These are phyloP conservation scores for Apodemia zela DNA, from an alignment of 2,888 invertebrate genomes.

Conservation along the genomic window DNA sequence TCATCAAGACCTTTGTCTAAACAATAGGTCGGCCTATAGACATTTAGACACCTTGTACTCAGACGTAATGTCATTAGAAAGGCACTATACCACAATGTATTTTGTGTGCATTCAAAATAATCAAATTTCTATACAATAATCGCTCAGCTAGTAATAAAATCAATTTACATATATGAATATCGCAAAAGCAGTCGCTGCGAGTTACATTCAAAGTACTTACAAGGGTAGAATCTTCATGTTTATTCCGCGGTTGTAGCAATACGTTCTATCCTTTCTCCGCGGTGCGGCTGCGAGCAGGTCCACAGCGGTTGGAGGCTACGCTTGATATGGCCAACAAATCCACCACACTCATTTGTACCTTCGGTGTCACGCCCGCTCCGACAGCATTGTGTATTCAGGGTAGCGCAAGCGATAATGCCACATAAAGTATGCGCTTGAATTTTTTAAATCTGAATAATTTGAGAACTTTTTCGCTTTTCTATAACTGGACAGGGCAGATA, in stretches of 20 bases:
- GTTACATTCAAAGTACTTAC: constrained; percentile 48
- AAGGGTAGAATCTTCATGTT: constrained; percentile 67
- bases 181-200: constrained; percentile 70
- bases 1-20: constrained; percentile 17
- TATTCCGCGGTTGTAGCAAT: constrained; percentile 43
- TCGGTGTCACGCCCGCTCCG: constrained; percentile 38
- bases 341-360: constrained; percentile 32
- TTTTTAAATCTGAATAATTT: not conserved
- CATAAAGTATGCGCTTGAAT: not conserved
- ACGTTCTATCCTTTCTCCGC: constrained; percentile 60
- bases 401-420: constrained; percentile 26
- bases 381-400: constrained; percentile 52
- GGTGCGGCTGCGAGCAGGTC: constrained; percentile 60
- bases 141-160: constrained; percentile 6
- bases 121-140: constrained; percentile 20
- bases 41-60: constrained; percentile 33
- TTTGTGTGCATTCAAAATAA: constrained; percentile 31
- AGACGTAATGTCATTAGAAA: constrained; percentile 55
- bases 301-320: constrained; percentile 65
- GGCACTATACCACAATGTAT: constrained; percentile 42
- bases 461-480: not conserved
- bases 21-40: constrained; percentile 19
- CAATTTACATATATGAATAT: constrained; percentile 34
- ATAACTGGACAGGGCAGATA: too few species aligned
- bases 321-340: constrained; percentile 50